These are phyloP conservation scores for Apotomis turbidana DNA, from an alignment of 2,888 invertebrate species.

Conservation along the genomic window DNA sequence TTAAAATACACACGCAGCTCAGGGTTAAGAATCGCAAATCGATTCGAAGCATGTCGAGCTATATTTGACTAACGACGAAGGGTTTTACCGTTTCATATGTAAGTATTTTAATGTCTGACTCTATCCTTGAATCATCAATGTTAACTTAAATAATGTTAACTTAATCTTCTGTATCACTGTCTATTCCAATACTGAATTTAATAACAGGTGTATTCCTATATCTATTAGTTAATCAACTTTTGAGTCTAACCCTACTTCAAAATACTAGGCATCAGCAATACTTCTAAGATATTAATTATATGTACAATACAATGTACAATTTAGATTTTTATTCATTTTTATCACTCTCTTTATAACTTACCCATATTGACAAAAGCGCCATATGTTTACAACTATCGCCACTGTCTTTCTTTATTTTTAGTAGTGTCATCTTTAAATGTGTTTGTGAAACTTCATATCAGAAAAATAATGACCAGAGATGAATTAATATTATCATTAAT, in stretches of 20 bases:
- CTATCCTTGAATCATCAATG: no score
- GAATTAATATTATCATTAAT: no score
- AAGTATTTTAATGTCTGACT: no score
- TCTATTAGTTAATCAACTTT: not conserved
- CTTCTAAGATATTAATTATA: not conserved
- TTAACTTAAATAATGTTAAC: no score
- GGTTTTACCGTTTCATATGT: no score
- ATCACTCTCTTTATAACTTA: not conserved
- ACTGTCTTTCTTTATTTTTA: not conserved
- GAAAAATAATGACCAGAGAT: no score
- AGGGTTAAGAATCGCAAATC: no score
- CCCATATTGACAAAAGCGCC: constrained; percentile 2
- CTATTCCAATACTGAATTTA: not conserved
- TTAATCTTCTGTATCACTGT: not conserved
- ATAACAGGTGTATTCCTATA: not conserved
- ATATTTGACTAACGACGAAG: no score
- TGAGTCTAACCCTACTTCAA: not conserved
- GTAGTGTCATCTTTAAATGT: constrained; percentile 8
- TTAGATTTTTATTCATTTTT: constrained; percentile 2
- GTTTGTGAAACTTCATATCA: not conserved
- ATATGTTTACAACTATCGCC: not conserved
- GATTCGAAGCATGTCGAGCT: no score
- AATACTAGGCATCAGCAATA: constrained; percentile 12
- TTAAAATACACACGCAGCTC: no score
- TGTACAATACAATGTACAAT: constrained; percentile 29